A percentile compares a stretch with the other conserved stretches of the same genome.
Evolutionary conservation across 2,797 vertebrate species (phyloP).

Genomic region (Hirundo rustica): DNA sequence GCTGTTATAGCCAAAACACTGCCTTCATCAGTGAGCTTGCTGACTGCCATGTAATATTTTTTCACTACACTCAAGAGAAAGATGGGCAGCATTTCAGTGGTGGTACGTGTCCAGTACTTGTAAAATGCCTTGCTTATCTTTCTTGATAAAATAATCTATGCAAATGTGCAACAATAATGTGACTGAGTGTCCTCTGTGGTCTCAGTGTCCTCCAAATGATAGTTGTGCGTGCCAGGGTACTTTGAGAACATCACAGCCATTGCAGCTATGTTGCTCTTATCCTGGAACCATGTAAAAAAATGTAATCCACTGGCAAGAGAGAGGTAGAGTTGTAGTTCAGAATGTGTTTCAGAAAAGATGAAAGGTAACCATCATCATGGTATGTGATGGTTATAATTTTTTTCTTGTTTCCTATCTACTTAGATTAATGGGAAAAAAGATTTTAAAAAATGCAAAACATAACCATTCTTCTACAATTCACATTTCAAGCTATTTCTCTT

Average conservation of each 20-base stretch:
- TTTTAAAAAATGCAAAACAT: neutral
- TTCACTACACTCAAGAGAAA: neutral
- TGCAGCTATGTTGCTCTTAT: neutral
- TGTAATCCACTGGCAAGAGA: neutral
- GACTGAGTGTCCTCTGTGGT: neutral
- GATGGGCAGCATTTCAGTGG: neutral
- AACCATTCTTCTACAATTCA: neutral
- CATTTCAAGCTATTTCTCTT: neutral
- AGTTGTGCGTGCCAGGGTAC: neutral
- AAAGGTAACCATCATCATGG: neutral
- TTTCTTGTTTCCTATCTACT: neutral
- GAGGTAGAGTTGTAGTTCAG: neutral
- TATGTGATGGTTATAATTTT: neutral
- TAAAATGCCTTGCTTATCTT: conserved; percentile 45
- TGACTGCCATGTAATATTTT: neutral
- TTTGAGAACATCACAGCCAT: neutral
- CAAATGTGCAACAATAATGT: neutral
- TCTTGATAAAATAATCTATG: neutral
- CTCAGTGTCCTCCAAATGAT: neutral
- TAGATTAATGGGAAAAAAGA: neutral
- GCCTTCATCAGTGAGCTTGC: neutral
- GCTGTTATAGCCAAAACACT: neutral
- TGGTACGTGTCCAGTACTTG: conserved; percentile 2
- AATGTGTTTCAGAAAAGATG: neutral
- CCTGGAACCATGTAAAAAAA: neutral